phyloP scores from a whole-genome alignment of 2,113 vertebrate genomes.

The Potamarius usumacintae region DNA sequence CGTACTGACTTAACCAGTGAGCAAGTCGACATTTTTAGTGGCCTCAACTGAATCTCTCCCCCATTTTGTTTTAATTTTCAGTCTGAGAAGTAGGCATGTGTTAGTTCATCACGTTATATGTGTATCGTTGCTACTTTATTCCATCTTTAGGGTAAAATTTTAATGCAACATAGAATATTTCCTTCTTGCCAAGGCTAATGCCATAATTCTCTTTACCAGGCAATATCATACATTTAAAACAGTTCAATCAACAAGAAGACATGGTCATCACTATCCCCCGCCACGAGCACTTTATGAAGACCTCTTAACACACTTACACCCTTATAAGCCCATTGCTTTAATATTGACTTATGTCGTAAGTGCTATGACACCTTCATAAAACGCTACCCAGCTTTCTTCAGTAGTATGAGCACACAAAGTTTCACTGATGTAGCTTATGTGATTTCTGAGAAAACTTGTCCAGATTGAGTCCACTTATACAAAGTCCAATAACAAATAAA shows the following conservation, averaged over 20 bases:
- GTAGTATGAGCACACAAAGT: too few relatives aligned
- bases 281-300: too few relatives aligned
- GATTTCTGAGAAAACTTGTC: too few relatives aligned
- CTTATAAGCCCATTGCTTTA: too few relatives aligned
- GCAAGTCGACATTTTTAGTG: conserved; percentile 48
- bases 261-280: too few relatives aligned
- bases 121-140: background rate
- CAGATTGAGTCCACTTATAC: too few relatives aligned
- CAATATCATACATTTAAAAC: background rate
- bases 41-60: background rate
- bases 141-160: background rate
- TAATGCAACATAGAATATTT: background rate
- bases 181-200: background rate
- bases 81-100: conserved; percentile 9
- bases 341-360: too few relatives aligned
- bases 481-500: too few relatives aligned
- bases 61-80: background rate
- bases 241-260: background rate
- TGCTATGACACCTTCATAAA: too few relatives aligned
- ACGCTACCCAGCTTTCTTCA: too few relatives aligned
- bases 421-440: too few relatives aligned
- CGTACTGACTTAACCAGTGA: conserved; percentile 50
- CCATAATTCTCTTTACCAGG: background rate
- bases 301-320: too few relatives aligned
- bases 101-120: background rate